Evolutionary conservation across 92 coral and sea anemone genomes (phyloP).

Genomic region (Scolanthus callimorphus): DNA sequence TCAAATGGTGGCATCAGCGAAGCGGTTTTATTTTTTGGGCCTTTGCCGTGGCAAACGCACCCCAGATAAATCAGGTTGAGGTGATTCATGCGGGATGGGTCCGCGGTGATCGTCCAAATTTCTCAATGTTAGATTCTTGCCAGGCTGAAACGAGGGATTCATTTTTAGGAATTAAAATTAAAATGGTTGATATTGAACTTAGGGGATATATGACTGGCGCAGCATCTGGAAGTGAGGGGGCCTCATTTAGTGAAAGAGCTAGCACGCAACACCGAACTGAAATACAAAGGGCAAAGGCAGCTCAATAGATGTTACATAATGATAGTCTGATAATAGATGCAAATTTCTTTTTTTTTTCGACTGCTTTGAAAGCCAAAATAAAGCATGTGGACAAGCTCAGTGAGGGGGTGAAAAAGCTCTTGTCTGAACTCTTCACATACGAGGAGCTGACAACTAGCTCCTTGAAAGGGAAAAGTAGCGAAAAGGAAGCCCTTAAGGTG

Average conservation of each 20-base stretch:
- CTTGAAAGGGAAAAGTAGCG: no score
- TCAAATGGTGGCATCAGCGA: constrained; percentile 34
- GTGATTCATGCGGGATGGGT: constrained; percentile 34
- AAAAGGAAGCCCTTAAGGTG: no score
- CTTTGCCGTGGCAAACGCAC: constrained; percentile 25
- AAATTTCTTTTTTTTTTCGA: no score
- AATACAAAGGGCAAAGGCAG: constrained; percentile 4
- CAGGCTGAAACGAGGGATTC: constrained; percentile 30
- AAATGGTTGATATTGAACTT: constrained; percentile 27
- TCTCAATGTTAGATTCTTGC: constrained; percentile 25
- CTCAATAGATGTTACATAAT: no score
- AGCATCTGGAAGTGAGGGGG: constrained; percentile 14
- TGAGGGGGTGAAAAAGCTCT: no score
- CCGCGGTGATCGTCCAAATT: constrained; percentile 26
- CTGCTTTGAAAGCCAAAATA: no score
- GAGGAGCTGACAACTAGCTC: no score
- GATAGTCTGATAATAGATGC: no score
- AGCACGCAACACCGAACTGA: not conserved
- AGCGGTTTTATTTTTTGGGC: constrained; percentile 33
- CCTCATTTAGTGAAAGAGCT: constrained; percentile 11
- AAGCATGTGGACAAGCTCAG: no score
- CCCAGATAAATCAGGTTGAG: constrained; percentile 24
- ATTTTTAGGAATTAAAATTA: no score
- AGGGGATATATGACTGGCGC: constrained; percentile 16
- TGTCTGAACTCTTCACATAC: no score